phyloP scores from a whole-genome alignment of 2,797 vertebrate genomes.

The Dendrocincla tyrannina region DNA sequence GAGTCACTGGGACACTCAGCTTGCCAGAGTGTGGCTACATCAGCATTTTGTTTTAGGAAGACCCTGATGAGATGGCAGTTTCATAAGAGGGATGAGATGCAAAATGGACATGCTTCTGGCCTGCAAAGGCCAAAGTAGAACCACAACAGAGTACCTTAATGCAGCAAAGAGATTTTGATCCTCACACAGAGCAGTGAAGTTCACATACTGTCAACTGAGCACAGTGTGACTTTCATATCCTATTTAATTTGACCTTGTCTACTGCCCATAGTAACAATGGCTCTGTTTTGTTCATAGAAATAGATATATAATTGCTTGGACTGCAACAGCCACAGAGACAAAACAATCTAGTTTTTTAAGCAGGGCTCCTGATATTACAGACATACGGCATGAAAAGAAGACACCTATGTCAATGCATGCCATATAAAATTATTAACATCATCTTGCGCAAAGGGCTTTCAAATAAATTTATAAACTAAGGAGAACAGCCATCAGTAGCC shows the following conservation, averaged over 20 bases:
- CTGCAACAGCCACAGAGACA: neutral
- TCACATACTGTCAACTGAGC: neutral
- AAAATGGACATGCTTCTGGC: neutral
- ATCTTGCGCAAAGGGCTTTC: neutral
- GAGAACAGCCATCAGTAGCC: neutral
- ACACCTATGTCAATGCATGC: neutral
- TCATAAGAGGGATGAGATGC: neutral
- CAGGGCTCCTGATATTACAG: neutral
- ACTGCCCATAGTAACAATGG: accelerated
- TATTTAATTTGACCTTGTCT: neutral
- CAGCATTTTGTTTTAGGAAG: neutral
- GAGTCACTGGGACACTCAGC: neutral
- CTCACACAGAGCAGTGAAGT: neutral
- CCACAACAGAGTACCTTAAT: neutral
- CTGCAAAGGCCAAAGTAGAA: neutral
- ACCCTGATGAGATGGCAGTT: neutral
- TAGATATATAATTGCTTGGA: neutral
- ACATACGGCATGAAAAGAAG: neutral
- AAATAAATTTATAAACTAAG: neutral
- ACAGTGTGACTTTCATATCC: neutral
- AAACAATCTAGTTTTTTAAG: neutral
- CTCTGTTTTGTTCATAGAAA: neutral
- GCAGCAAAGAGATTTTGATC: neutral
- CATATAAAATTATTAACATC: neutral
- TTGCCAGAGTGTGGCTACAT: neutral